Conservation (phyloP, 1,140 invertebrate species). For the Daktulosphaira vitifoliae region DNA sequence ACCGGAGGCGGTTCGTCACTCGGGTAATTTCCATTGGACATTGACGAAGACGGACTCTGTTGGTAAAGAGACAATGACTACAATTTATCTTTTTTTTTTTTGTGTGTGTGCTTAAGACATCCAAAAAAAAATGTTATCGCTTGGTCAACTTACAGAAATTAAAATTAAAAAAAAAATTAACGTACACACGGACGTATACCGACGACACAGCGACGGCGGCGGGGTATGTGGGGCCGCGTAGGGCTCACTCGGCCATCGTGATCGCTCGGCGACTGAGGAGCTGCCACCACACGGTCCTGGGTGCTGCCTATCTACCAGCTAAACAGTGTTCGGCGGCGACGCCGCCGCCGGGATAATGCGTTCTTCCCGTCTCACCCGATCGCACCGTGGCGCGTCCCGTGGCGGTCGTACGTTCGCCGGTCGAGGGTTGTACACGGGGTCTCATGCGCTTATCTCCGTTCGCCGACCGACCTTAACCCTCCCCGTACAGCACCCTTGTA, state of each 20-base stretch:
- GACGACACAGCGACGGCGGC: background rate
- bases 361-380: background rate
- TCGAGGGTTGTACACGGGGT: background rate
- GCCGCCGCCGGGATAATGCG: conserved; percentile 24
- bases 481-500: background rate
- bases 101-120: too few relatives aligned
- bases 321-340: conserved; percentile 21
- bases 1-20: too few relatives aligned
- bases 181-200: background rate
- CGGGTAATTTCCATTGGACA: too few relatives aligned
- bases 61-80: too few relatives aligned
- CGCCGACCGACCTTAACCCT: conserved; percentile 8
- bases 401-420: background rate
- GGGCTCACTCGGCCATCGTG: conserved; percentile 15
- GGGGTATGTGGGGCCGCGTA: background rate
- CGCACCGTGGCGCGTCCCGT: conserved; percentile 4
- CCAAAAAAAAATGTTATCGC: background rate
- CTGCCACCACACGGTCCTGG: conserved; percentile 6
- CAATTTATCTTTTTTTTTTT: too few relatives aligned
- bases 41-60: too few relatives aligned
- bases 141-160: background rate
- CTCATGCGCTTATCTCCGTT: conserved; percentile 24
- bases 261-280: conserved; percentile 30
- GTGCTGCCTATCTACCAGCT: conserved; percentile 19
- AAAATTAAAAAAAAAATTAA: conserved; percentile 2